Percentiles rank a stretch among this genome's conserved stretches.
phyloP scores from a whole-genome alignment of 2,888 invertebrate genomes.

The Oscheius sp. region DNA sequence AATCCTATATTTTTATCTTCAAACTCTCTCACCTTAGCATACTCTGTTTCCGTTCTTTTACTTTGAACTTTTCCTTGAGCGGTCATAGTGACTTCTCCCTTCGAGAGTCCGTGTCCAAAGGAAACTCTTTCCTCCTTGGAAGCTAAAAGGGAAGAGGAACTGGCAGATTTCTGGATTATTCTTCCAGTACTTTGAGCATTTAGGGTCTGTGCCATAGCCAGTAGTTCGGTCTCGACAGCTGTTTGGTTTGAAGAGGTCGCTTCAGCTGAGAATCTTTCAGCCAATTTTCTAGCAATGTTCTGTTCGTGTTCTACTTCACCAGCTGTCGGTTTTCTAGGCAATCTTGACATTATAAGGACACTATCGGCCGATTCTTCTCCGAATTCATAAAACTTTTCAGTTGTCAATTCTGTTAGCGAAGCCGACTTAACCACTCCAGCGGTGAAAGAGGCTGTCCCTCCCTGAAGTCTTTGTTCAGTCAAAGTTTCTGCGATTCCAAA shows the following conservation, averaged over 20 bases:
- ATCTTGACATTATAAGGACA: constrained; percentile 9
- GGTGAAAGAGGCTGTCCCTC: neutral
- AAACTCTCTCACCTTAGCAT: neutral
- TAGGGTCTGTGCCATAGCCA: neutral
- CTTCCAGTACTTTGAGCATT: neutral
- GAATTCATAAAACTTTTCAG: constrained; percentile 4
- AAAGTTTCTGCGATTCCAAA: neutral
- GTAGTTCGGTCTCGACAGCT: neutral
- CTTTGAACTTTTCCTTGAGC: neutral
- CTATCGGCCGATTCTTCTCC: constrained; percentile 13
- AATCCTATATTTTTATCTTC: constrained; percentile 15
- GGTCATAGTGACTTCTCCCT: constrained; percentile 3
- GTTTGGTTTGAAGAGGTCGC: neutral
- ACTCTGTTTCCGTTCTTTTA: neutral
- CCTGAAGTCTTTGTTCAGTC: neutral
- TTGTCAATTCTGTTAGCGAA: neutral
- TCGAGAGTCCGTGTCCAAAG: constrained; percentile 2
- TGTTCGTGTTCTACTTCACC: neutral
- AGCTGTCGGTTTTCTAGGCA: neutral
- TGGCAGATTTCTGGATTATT: neutral
- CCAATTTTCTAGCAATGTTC: neutral
- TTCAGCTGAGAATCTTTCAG: neutral
- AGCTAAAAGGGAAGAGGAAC: neutral
- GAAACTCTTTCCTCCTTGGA: neutral
- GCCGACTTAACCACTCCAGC: neutral